Evolutionary conservation across 2,113 vertebrate genomes (phyloP).

Genomic region (Microtus ochrogaster): DNA sequence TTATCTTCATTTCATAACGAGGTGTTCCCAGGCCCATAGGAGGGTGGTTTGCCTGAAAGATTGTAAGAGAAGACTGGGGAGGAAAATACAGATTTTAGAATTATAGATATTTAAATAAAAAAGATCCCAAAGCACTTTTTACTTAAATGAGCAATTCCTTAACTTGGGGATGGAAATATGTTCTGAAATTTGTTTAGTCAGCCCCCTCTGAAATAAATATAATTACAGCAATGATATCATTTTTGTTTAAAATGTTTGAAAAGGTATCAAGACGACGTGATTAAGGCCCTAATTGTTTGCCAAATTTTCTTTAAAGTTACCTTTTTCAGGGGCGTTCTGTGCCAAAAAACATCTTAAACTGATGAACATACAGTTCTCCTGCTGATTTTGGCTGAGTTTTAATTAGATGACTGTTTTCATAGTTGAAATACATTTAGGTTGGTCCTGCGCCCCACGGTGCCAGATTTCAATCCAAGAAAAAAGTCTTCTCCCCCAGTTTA

Average conservation of each 20-base stretch:
- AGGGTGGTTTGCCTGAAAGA: neutral
- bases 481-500: constrained; percentile 38
- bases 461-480: constrained; percentile 72
- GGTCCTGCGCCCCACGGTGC: constrained; percentile 45
- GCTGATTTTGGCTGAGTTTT: constrained; percentile 72
- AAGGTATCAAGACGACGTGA: constrained; percentile 77
- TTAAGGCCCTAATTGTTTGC: constrained; percentile 76
- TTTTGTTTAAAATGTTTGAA: constrained; percentile 72
- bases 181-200: constrained; percentile 77
- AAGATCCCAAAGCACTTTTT: neutral
- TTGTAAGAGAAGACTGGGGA: neutral
- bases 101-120: constrained; percentile 21
- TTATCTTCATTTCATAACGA: neutral
- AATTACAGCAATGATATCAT: constrained; percentile 79
- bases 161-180: constrained; percentile 53
- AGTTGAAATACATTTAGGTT: constrained; percentile 74
- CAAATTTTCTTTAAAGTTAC: constrained; percentile 78
- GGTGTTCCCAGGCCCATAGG: neutral
- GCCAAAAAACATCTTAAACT: constrained; percentile 83
- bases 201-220: constrained; percentile 77
- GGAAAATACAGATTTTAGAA: neutral
- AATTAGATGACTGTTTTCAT: constrained; percentile 77
- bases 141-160: constrained; percentile 58
- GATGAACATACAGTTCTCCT: constrained; percentile 77
- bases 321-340: constrained; percentile 51